Evolutionary conservation across 2,113 vertebrate genomes (phyloP).

Genomic region (Diadophis punctatus): DNA sequence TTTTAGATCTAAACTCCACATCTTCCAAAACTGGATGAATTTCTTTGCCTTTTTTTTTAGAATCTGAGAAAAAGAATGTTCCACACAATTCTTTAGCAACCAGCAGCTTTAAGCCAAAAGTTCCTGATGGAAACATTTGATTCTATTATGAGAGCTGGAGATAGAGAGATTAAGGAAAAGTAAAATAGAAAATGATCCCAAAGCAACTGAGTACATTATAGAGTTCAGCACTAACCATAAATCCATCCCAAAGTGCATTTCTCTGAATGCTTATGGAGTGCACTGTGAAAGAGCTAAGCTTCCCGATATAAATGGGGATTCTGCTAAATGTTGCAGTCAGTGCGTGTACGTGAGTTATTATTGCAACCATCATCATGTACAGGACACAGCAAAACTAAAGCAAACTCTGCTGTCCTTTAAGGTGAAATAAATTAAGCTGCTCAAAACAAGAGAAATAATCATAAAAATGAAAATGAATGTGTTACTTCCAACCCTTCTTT

Average conservation of each 20-base stretch:
- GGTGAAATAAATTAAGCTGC: slow-evolving; percentile 3
- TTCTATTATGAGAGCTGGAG: background rate
- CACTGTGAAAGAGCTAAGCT: background rate
- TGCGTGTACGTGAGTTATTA: background rate
- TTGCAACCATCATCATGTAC: background rate
- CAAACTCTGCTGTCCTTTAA: slow-evolving; percentile 5
- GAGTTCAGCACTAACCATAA: slow-evolving; percentile 18
- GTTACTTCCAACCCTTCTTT: background rate
- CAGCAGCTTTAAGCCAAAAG: background rate
- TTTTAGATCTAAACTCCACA: background rate
- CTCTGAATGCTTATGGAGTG: background rate
- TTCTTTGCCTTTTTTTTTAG: background rate
- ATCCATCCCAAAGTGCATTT: slow-evolving; percentile 9
- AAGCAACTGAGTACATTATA: background rate
- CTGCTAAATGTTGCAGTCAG: background rate
- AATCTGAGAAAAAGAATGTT: background rate
- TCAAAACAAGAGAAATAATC: background rate
- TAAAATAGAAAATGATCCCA: slow-evolving; percentile 2
- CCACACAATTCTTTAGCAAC: background rate
- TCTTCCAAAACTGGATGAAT: background rate
- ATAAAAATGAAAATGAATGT: background rate
- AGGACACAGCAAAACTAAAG: background rate
- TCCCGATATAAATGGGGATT: background rate
- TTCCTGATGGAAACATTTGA: slow-evolving; percentile 20
- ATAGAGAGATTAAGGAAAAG: slow-evolving; percentile 10